Evolutionary conservation across 2,888 invertebrate genomes (phyloP).

Genomic region (Thymelicus lineola): DNA sequence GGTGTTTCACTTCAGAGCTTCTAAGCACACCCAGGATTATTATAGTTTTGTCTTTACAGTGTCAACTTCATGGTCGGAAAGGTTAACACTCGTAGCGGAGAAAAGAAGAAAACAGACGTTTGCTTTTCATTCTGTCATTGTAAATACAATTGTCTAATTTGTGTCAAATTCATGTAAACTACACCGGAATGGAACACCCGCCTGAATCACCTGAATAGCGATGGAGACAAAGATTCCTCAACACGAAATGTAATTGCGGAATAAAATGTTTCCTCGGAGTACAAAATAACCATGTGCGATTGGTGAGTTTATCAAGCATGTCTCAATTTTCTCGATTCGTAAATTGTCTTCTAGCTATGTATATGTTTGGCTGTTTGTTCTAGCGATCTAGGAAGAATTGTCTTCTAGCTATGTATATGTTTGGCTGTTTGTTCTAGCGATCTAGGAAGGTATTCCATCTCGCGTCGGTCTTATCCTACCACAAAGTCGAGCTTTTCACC

Average conservation of each 20-base stretch:
- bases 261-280: conserved; percentile 21
- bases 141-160: conserved; percentile 9
- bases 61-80: background rate
- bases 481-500: too few species aligned
- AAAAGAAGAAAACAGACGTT: conserved; percentile 33
- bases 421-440: too few species aligned
- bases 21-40: too few species aligned
- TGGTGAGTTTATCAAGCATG: conserved; percentile 52
- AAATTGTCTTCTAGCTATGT: too few species aligned
- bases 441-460: too few species aligned
- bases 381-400: too few species aligned
- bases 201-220: background rate
- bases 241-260: background rate
- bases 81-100: background rate
- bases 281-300: conserved; percentile 55
- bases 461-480: too few species aligned
- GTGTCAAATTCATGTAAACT: conserved; percentile 12
- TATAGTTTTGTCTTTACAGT: background rate
- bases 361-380: too few species aligned
- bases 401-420: too few species aligned
- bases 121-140: conserved; percentile 17
- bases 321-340: too few species aligned
- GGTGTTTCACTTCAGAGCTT: too few species aligned
- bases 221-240: background rate
- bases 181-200: background rate